Percentiles rank a stretch among this genome's conserved stretches.
phyloP scores from a whole-genome alignment of 2,888 invertebrate genomes.

The Sarcophaga rosellei region DNA sequence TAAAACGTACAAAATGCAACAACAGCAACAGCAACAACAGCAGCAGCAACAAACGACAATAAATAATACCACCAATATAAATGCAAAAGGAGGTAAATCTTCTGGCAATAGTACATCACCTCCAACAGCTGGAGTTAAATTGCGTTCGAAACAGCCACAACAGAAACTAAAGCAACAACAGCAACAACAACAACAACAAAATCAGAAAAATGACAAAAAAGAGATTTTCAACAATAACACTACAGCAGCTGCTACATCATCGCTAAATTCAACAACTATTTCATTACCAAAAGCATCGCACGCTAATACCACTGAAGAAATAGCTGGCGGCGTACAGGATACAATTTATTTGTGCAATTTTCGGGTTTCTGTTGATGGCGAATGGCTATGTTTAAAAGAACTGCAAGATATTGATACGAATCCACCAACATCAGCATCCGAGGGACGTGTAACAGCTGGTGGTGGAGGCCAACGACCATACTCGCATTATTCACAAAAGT shows the following conservation, averaged over 20 bases:
- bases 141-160: constrained; percentile 62
- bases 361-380: constrained; percentile 97
- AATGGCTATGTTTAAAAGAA: constrained; percentile 97
- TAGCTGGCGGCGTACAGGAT: constrained; percentile 90
- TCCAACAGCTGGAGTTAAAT: constrained; percentile 51
- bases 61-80: constrained; percentile 51
- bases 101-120: constrained; percentile 64
- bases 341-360: constrained; percentile 98
- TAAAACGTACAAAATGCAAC: constrained; percentile 71
- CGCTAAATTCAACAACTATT: constrained; percentile 75
- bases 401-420: constrained; percentile 91
- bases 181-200: constrained; percentile 31
- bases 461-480: constrained; percentile 54
- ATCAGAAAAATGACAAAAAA: constrained; percentile 68
- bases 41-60: constrained; percentile 59
- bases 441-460: constrained; percentile 64
- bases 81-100: constrained; percentile 34
- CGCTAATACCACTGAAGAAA: constrained; percentile 79
- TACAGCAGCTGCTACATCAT: constrained; percentile 24
- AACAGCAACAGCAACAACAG: constrained; percentile 69
- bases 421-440: constrained; percentile 62
- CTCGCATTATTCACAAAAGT: constrained; percentile 72
- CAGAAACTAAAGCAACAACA: constrained; percentile 43
- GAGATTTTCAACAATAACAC: constrained; percentile 71
- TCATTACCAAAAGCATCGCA: constrained; percentile 81